Conservation (phyloP, 1,140 invertebrate genomes). For the Drosophila kohkoa region DNA sequence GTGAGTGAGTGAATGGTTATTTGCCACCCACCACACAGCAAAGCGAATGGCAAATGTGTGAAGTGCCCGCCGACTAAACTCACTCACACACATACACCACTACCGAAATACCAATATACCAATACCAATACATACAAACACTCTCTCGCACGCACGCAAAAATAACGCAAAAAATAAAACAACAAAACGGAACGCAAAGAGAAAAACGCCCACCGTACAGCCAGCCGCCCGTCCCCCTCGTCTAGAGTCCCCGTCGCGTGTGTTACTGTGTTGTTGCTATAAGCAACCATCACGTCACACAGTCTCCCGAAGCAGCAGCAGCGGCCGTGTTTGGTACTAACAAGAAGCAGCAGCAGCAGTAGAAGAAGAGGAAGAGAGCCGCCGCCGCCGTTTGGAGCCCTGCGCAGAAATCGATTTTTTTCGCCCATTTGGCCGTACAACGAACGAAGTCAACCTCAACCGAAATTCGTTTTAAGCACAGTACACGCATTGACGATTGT, state of each 20-base stretch:
- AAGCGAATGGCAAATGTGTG: constrained; percentile 41
- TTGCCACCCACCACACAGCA: constrained; percentile 51
- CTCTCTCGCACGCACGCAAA: constrained; percentile 50
- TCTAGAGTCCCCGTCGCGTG: constrained; percentile 16
- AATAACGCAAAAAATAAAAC: constrained; percentile 68
- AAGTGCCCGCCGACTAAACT: constrained; percentile 51
- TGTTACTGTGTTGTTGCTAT: constrained; percentile 45
- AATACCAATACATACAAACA: constrained; percentile 15
- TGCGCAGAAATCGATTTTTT: constrained; percentile 83
- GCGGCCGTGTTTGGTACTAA: constrained; percentile 27
- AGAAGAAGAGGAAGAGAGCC: constrained; percentile 55
- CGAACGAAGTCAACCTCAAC: constrained; percentile 40
- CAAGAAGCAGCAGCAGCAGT: constrained; percentile 29
- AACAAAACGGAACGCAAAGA: constrained; percentile 71
- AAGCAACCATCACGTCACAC: constrained; percentile 57
- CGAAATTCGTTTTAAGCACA: constrained; percentile 37
- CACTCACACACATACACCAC: constrained; percentile 46
- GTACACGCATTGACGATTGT: constrained; percentile 10
- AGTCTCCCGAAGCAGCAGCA: constrained; percentile 22
- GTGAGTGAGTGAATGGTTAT: constrained; percentile 36
- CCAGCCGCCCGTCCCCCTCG: constrained; percentile 39
- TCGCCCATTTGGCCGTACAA: constrained; percentile 72
- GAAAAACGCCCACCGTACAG: constrained; percentile 79
- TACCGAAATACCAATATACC: no score
- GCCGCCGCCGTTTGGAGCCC: constrained; percentile 62